phyloP scores from a whole-genome alignment of 2,888 invertebrate species.

The Ceramica pisi region DNA sequence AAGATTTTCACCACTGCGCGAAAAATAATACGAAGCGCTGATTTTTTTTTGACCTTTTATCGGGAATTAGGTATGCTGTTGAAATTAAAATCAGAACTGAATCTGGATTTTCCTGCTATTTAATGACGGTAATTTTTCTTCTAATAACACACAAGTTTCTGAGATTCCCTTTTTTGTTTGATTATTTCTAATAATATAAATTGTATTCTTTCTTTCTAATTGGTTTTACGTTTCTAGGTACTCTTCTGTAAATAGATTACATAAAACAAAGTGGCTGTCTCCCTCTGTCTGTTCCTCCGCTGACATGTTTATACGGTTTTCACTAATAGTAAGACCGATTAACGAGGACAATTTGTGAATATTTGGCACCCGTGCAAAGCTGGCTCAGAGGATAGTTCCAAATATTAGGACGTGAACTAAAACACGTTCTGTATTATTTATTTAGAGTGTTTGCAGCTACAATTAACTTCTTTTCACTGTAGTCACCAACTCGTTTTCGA shows the following conservation, averaged over 20 bases:
- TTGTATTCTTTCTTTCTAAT: too few relatives aligned
- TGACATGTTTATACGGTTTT: too few relatives aligned
- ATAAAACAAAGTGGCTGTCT: too few relatives aligned
- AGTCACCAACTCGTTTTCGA: not conserved
- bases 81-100: conserved; percentile 2
- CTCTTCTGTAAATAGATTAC: too few relatives aligned
- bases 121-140: not conserved
- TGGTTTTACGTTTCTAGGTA: not conserved
- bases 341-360: too few relatives aligned
- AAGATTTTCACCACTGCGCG: conserved; percentile 24
- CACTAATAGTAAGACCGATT: too few relatives aligned
- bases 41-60: conserved; percentile 14
- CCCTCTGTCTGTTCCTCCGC: too few relatives aligned
- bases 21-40: conserved; percentile 1
- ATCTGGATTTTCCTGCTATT: not conserved
- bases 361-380: too few relatives aligned
- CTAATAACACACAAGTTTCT: too few relatives aligned
- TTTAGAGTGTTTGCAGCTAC: not conserved
- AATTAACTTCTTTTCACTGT: not conserved
- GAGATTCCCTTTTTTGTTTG: too few relatives aligned
- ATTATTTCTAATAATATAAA: too few relatives aligned
- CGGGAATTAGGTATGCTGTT: not conserved
- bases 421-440: not conserved
- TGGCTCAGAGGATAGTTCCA: too few relatives aligned
- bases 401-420: not conserved